Base-by-base conservation (phyloP, 2,888 invertebrate genomes). In the Rhingia rostrata region DNA sequence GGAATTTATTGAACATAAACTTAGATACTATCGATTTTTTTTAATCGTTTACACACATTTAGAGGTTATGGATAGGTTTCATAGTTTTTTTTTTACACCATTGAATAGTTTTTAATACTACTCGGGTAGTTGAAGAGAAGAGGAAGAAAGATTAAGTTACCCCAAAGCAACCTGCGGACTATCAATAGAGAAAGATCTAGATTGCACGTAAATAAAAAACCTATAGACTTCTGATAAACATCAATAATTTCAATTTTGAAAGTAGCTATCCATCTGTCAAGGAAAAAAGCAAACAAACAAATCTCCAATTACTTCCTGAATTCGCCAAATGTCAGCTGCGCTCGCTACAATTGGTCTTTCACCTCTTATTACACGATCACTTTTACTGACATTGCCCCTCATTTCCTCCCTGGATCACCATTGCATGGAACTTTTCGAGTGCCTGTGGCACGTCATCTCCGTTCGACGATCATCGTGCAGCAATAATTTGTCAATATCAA, bases 401-500 rank as follows among this genome's bases (percentile, higher is more conserved):
- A 4, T 30, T 10, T 0, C 49, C 49, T 10, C 30, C 30, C 30
- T 10, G 9, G 9, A 49, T 9, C 49, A 49, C 12, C 43, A 30
- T 9, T 30, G 30, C 49, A 33, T 49, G 33, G 35, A 58, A 58
- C 14, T 61, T 61, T 56, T 61, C 77, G 9, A 54, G 32, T 53
- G 35, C 63, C 43, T 22, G 32, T 60, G 54, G 63, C 49, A 70
- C 66, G 67, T 63, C 82, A 61, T 39, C 7, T 41, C 41, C 66
- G 1, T 9, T 60, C 60, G 66, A 64, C 70, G 51, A 53, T 70
- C 58, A 72, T 77, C 77, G 78, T 82, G 82, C 77, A 51, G 66
- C 22, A 54, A 72, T 72, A 61, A 72, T 82, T 82, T 82, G 82
- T 82, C 82, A 78, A 77, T 77, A 77, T 66, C 77, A 66, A 82